phyloP scores from a whole-genome alignment of 2,888 invertebrate genomes.

The Eretmocerus hayati region DNA sequence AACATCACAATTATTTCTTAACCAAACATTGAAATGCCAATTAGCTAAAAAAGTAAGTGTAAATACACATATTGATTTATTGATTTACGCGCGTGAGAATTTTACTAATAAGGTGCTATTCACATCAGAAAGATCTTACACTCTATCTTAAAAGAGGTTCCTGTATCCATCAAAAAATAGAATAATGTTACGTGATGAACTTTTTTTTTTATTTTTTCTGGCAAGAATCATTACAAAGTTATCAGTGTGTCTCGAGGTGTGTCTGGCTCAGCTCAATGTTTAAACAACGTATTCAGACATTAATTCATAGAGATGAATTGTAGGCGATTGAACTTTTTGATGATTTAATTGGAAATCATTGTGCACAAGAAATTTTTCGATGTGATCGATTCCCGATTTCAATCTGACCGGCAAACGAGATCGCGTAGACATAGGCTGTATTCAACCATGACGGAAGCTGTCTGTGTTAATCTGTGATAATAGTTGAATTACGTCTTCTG shows the following conservation, averaged over 20 bases:
- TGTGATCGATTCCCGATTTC: too few relatives aligned
- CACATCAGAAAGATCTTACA: slow-evolving; percentile 28
- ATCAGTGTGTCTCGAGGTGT: too few relatives aligned
- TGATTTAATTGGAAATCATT: too few relatives aligned
- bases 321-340: too few relatives aligned
- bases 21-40: slow-evolving; percentile 13
- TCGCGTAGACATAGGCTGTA: slow-evolving; percentile 27
- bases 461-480: slow-evolving; percentile 46
- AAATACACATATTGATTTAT: slow-evolving; percentile 18
- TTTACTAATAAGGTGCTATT: slow-evolving; percentile 27
- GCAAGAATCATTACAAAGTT: too few relatives aligned
- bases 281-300: too few relatives aligned
- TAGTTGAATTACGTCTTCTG: slow-evolving; percentile 35
- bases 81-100: slow-evolving; percentile 25
- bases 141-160: slow-evolving; percentile 28
- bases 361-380: too few relatives aligned
- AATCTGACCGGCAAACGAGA: slow-evolving; percentile 27
- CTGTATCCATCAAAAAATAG: too few relatives aligned
- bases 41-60: slow-evolving; percentile 16
- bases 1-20: slow-evolving; percentile 16
- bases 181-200: too few relatives aligned
- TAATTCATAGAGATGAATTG: too few relatives aligned
- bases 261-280: too few relatives aligned
- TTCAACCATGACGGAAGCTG: slow-evolving; percentile 37
- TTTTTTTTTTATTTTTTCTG: too few relatives aligned